Evolutionary conservation across 2,797 vertebrate species (phyloP).

Genomic region (Lateolabrax maculatus): DNA sequence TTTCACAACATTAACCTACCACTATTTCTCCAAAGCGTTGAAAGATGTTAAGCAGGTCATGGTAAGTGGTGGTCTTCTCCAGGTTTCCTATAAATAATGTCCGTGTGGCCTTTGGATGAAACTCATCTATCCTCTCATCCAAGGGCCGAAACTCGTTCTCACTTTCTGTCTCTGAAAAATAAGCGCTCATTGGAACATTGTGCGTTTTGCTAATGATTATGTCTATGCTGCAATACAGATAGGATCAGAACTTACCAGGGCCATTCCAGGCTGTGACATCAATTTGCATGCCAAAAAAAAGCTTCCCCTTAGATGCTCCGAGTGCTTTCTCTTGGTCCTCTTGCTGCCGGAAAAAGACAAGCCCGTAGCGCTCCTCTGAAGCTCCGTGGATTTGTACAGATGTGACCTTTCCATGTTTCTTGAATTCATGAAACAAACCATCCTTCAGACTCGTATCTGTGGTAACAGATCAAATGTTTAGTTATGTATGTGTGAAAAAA

Average conservation of each 20-base stretch:
- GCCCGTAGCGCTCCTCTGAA: slow-evolving; percentile 96
- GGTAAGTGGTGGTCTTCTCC: slow-evolving; percentile 98
- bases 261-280: slow-evolving; percentile 98
- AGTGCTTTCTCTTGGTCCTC: slow-evolving; percentile 99
- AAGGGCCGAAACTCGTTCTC: slow-evolving; percentile 98
- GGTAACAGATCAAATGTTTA: slow-evolving; percentile 33
- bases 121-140: slow-evolving; percentile 98
- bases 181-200: slow-evolving; percentile 14
- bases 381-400: slow-evolving; percentile 98
- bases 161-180: slow-evolving; percentile 94
- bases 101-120: slow-evolving; percentile 97
- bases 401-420: slow-evolving; percentile 99
- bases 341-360: slow-evolving; percentile 98
- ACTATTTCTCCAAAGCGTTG: slow-evolving; percentile 99
- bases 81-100: slow-evolving; percentile 99
- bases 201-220: slow-evolving; percentile 6
- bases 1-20: slow-evolving; percentile 82
- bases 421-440: slow-evolving; percentile 99
- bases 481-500: slow-evolving; percentile 5
- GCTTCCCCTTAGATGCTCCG: slow-evolving; percentile 96
- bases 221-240: slow-evolving; percentile 10
- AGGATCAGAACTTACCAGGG: slow-evolving; percentile 87
- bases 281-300: slow-evolving; percentile 99
- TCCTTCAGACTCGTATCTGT: slow-evolving; percentile 99
- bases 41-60: slow-evolving; percentile 96